Evolutionary conservation across 1,140 invertebrate species (phyloP), one percentile per base, ranked within the genome.

Genomic region (Nephila pilipes): DNA sequence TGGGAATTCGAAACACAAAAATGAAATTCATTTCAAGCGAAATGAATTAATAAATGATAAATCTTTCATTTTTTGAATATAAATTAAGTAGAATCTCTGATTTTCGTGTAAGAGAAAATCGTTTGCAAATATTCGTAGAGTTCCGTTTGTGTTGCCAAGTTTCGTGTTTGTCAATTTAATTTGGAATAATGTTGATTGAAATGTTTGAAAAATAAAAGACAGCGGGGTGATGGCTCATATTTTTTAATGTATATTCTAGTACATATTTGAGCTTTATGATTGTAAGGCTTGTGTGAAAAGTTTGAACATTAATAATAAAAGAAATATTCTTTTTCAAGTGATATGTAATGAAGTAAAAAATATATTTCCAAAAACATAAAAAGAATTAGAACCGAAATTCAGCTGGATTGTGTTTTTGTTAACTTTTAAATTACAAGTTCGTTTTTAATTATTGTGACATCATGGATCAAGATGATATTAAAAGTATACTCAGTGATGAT

Each of bases 401-500:
- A 12, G 2, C 3, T 2, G 10, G 12, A 12, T n/a, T 16, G n/a
- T 3, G 25, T 25, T 22, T 63, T 6, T n/a, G 22, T 25, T 65
- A 10, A 8, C n/a, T n/a, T 25, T 29, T 12, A 14, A 14, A 8
- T 65, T 10, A 6, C 46, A 10, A 1, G 0, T 46, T 46, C 1
- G 46, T 46, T 46, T 46, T 46, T 10, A 10, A 46, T 10, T 4
- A 75, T 5, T 12, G 16, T 36, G 5, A 18, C 12, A 6, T 18
- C 14, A 75, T 75, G 69, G 32, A 36, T 32, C 29, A 75, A 75
- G 69, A 75, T 25, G 88, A 90, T 20, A 25, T 25, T 57, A 29
- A 79, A 3, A 90, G 88, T 57, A 38, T 90, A 3, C 18, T 90
- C 10, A 90, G 88, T 32, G 88, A 80, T 1, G 88, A 90, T 90